These are phyloP conservation scores for Furcula furcula DNA, from an alignment of 2,888 invertebrate genomes.

Conservation along the genomic window DNA sequence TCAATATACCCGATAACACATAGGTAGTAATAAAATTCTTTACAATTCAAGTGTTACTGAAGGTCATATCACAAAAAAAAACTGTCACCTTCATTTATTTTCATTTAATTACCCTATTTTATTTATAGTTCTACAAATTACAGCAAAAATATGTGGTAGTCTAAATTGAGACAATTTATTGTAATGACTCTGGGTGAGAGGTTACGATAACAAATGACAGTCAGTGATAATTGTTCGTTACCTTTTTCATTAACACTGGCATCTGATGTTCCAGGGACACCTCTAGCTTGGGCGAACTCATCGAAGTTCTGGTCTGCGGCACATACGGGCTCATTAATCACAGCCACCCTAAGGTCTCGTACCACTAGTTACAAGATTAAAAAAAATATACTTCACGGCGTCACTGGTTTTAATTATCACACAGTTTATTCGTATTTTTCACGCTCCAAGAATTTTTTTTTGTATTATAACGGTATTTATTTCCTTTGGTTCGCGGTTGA, in stretches of 20 bases:
- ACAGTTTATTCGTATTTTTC: constrained; percentile 38
- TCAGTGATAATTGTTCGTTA: constrained; percentile 31
- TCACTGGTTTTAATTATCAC: constrained; percentile 63
- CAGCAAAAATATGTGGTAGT: constrained; percentile 14
- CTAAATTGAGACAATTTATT: constrained; percentile 8
- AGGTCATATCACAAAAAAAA: background rate
- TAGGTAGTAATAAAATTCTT: background rate
- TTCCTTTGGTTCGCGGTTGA: constrained; percentile 26
- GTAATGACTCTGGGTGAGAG: constrained; percentile 18
- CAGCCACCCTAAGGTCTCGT: constrained; percentile 36
- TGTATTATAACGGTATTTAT: constrained; percentile 16
- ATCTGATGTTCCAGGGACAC: constrained; percentile 73
- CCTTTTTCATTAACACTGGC: constrained; percentile 71
- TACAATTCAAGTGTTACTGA: constrained; percentile 7
- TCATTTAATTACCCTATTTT: constrained; percentile 11
- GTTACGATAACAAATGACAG: constrained; percentile 18
- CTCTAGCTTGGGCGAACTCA: constrained; percentile 65
- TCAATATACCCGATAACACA: background rate
- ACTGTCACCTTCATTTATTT: constrained; percentile 14
- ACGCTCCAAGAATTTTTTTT: constrained; percentile 14
- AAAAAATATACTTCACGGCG: constrained; percentile 46
- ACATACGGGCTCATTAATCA: constrained; percentile 52
- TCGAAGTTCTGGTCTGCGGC: constrained; percentile 41
- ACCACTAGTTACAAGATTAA: constrained; percentile 41
- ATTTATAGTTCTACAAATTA: constrained; percentile 1